Evolutionary conservation across 1,140 invertebrate genomes (phyloP).

Genomic region (Xylocopa sonorina): DNA sequence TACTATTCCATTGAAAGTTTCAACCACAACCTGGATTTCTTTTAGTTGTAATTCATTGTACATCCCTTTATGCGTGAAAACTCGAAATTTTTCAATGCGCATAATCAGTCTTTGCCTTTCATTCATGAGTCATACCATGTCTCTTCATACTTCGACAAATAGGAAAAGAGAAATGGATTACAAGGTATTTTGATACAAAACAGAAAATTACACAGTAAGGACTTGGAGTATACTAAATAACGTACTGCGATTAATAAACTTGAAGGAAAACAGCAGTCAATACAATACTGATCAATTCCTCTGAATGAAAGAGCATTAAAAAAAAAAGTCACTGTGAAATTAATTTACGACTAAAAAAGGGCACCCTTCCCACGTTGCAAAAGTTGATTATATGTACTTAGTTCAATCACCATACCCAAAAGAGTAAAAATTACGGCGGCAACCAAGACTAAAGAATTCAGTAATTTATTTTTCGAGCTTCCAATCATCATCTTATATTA

Average conservation of each 20-base stretch:
- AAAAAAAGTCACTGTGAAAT: slow-evolving; percentile 45
- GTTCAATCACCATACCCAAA: slow-evolving; percentile 62
- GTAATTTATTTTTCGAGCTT: slow-evolving; percentile 74
- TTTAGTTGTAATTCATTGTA: slow-evolving; percentile 2
- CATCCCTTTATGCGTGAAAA: slow-evolving; percentile 39
- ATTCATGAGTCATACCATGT: slow-evolving; percentile 60
- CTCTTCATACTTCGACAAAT: slow-evolving; percentile 49
- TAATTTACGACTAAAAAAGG: slow-evolving; percentile 57
- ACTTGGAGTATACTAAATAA: slow-evolving; percentile 32
- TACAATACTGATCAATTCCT: slow-evolving; percentile 56
- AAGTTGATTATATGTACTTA: slow-evolving; percentile 51
- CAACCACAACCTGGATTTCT: not conserved
- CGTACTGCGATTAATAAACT: slow-evolving; percentile 41
- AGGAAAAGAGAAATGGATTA: slow-evolving; percentile 53
- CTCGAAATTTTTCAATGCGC: slow-evolving; percentile 30
- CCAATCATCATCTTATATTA: slow-evolving; percentile 65
- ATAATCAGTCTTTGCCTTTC: slow-evolving; percentile 57
- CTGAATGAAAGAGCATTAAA: slow-evolving; percentile 54
- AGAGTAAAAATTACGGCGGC: slow-evolving; percentile 68
- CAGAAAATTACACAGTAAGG: slow-evolving; percentile 44
- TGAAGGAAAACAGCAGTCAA: slow-evolving; percentile 65
- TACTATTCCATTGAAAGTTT: slow-evolving; percentile 2
- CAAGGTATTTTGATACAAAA: slow-evolving; percentile 37
- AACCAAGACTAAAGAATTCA: slow-evolving; percentile 69
- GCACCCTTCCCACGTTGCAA: slow-evolving; percentile 56